Evolutionary conservation across 2,888 invertebrate genomes (phyloP).

Genomic region (Cheilosia scutellata): DNA sequence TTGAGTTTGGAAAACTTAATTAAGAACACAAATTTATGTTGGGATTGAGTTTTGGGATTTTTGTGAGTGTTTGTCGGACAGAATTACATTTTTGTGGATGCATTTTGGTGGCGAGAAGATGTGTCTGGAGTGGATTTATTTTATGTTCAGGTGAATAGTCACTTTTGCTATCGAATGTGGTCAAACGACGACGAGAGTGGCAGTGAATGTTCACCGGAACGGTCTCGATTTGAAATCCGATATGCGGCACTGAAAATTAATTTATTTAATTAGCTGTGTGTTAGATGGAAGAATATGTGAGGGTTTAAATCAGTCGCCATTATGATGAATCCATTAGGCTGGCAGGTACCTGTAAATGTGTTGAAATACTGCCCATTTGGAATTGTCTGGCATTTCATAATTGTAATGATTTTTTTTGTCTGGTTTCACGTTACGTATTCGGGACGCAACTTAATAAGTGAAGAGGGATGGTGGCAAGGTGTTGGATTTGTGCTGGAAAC

Average conservation of each 20-base stretch:
- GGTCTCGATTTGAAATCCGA: constrained; percentile 41
- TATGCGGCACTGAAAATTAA: constrained; percentile 46
- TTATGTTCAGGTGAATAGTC: constrained; percentile 26
- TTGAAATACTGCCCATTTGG: neutral
- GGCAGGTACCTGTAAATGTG: too few relatives aligned
- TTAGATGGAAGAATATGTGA: constrained; percentile 5
- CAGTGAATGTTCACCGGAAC: constrained; percentile 27
- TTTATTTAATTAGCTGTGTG: constrained; percentile 46
- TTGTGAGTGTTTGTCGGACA: constrained; percentile 26
- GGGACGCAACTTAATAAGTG: too few relatives aligned
- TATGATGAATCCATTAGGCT: constrained; percentile 19
- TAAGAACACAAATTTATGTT: constrained; percentile 71
- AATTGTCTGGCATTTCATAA: neutral
- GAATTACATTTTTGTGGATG: constrained; percentile 28
- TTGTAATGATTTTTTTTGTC: constrained; percentile 1
- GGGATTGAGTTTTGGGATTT: constrained; percentile 3
- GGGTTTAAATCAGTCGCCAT: constrained; percentile 3
- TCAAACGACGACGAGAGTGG: constrained; percentile 6
- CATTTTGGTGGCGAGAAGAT: constrained; percentile 32
- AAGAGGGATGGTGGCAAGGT: too few relatives aligned
- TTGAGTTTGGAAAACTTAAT: constrained; percentile 75
- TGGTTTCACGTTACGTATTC: neutral
- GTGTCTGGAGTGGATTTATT: constrained; percentile 37
- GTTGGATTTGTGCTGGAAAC: too few relatives aligned
- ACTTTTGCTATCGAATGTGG: constrained; percentile 29